phyloP scores from a whole-genome alignment of 2,113 vertebrate species.

The Fregata magnificens region DNA sequence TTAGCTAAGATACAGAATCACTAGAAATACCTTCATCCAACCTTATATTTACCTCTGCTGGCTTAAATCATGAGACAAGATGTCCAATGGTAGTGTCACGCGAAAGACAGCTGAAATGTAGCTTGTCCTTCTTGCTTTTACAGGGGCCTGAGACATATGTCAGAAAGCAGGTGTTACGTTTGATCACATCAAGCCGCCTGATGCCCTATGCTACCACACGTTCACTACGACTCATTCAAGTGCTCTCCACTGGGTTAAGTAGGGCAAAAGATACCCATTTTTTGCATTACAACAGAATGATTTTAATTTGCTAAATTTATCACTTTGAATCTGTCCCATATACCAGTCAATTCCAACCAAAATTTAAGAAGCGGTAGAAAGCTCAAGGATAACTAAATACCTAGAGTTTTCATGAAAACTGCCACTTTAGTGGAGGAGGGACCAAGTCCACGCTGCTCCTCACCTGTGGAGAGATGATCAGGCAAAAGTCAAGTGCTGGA shows the following conservation, averaged over 20 bases:
- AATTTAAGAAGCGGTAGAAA: not conserved
- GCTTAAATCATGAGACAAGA: not conserved
- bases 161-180: not conserved
- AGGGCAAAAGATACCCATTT: no score
- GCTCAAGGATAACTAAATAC: not conserved
- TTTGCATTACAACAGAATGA: no score
- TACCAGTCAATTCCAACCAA: not conserved
- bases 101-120: not conserved
- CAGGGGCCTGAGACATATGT: fast-evolving
- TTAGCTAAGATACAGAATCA: not conserved
- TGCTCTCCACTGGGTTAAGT: no score
- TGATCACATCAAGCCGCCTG: not conserved
- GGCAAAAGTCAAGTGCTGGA: not conserved
- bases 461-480: not conserved
- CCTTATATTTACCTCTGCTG: not conserved
- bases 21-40: not conserved
- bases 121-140: not conserved
- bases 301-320: not conserved
- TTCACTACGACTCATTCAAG: not conserved
- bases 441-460: not conserved
- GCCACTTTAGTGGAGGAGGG: not conserved
- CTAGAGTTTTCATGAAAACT: not conserved
- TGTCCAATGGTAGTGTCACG: not conserved
- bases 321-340: not conserved
- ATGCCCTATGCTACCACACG: not conserved